A percentile compares a stretch with the other conserved stretches of the same genome.
phyloP scores from a whole-genome alignment of 1,140 invertebrate species.

The Eurosta solidaginis region DNA sequence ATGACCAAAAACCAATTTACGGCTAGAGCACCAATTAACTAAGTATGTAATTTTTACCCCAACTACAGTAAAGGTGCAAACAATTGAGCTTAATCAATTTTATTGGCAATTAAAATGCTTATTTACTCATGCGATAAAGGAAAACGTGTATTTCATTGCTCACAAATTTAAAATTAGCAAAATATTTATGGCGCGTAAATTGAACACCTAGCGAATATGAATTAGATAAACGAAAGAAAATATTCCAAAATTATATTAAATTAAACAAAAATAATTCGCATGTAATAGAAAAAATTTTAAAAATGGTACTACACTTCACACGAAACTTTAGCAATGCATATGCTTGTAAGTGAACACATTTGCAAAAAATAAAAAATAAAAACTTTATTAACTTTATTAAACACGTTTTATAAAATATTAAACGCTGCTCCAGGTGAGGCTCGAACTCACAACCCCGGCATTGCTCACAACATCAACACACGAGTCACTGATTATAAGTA shows the following conservation, averaged over 20 bases:
- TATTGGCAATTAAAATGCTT: constrained; percentile 8
- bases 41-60: too few species aligned
- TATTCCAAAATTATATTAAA: background rate
- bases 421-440: constrained; percentile 76
- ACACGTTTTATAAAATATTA: constrained; percentile 3
- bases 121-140: background rate
- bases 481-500: constrained; percentile 86
- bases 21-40: too few species aligned
- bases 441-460: constrained; percentile 95
- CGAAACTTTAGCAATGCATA: background rate
- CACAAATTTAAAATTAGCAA: background rate
- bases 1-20: too few species aligned
- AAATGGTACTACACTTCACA: background rate
- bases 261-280: background rate
- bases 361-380: constrained; percentile 18
- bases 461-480: constrained; percentile 70
- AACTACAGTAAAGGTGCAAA: too few species aligned
- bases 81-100: background rate
- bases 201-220: background rate
- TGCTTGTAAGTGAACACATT: background rate
- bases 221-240: background rate
- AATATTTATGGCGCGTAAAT: background rate
- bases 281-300: background rate
- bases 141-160: background rate
- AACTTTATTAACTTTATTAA: constrained; percentile 3